Evolutionary conservation across 2,113 vertebrate species (phyloP), one percentile per base, ranked within the genome.

Genomic region (Pomatostomus ruficeps): DNA sequence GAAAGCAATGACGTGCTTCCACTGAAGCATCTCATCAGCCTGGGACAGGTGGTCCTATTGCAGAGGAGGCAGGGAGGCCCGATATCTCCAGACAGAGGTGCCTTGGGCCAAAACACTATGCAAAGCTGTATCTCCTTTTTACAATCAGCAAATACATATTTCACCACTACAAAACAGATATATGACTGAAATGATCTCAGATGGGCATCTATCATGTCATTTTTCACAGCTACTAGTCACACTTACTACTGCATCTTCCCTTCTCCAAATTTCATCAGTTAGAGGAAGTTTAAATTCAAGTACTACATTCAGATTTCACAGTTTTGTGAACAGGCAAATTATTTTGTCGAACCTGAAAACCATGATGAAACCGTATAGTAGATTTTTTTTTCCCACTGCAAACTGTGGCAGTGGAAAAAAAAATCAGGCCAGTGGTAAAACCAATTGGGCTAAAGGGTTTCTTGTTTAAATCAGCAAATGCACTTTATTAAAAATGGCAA

Each of bases 251-350:
- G 40, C 71, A 66, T 91, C 80, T 74, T 91, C 79, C 63, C 70
- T 89, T 84, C 68, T 94, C 63, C 67, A 88, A 93, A 77, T 89
- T 67, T 78, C 57, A 95, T 75, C 90, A 84, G 81, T 83, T 77
- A 86, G 63, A 81, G 22, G 46, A 93, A 88, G 93, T 96, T 96
- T 93, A 93, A 96, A 96, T 93, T 95, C 91, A 94, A 89, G 94
- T 13, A 79, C 45, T 79, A 85, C 58, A 77, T 91, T 89, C 94
- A 96, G 88, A 79, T 97, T 95, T 96, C 93, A 95, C 89, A 91
- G 94, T 88, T 94, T 96, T 80, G 40, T 83, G 89, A 96, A 88
- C 81, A 96, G 77, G 82, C 43, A 88, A 96, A 96, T 96, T 94
- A 96, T 96, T 97, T 85, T 93, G 82, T 91, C 2, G 38, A 93